A percentile compares a stretch with the other conserved stretches of the same genome.
Conservation (phyloP, 1,140 invertebrate species). For the Calephelis virginiensis region DNA sequence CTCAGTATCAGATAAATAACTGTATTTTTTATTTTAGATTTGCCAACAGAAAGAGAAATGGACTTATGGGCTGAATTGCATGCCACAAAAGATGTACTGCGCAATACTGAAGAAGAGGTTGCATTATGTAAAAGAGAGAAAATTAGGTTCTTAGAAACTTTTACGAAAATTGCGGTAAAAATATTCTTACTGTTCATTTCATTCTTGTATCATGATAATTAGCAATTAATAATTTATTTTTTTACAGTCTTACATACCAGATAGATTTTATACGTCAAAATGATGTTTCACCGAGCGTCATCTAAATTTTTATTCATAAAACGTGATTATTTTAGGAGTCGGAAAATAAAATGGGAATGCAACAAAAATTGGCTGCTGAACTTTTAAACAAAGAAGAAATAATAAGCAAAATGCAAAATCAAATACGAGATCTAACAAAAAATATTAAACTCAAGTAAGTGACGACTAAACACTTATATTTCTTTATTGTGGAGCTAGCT, state of each 20-base stretch:
- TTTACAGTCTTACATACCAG: slow-evolving; percentile 54
- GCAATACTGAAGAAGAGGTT: slow-evolving; percentile 64
- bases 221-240: slow-evolving; percentile 25
- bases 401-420: slow-evolving; percentile 62
- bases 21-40: slow-evolving; percentile 40
- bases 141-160: slow-evolving; percentile 63
- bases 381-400: slow-evolving; percentile 66
- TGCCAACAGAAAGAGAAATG: slow-evolving; percentile 66
- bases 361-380: slow-evolving; percentile 66
- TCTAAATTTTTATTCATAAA: slow-evolving; percentile 3
- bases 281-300: slow-evolving; percentile 21
- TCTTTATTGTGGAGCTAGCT: too few species aligned
- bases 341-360: slow-evolving; percentile 63
- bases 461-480: not conserved
- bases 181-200: slow-evolving; percentile 22
- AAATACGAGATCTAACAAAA: slow-evolving; percentile 64
- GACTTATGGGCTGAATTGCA: slow-evolving; percentile 66
- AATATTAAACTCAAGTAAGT: slow-evolving; percentile 65
- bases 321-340: slow-evolving; percentile 44
- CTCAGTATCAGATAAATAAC: not conserved
- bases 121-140: slow-evolving; percentile 60
- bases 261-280: slow-evolving; percentile 44
- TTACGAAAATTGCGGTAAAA: slow-evolving; percentile 65
- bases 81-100: slow-evolving; percentile 63
- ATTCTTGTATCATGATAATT: slow-evolving; percentile 8